Conservation (phyloP, 2,113 vertebrate genomes). For the Pygoscelis antarcticus region DNA sequence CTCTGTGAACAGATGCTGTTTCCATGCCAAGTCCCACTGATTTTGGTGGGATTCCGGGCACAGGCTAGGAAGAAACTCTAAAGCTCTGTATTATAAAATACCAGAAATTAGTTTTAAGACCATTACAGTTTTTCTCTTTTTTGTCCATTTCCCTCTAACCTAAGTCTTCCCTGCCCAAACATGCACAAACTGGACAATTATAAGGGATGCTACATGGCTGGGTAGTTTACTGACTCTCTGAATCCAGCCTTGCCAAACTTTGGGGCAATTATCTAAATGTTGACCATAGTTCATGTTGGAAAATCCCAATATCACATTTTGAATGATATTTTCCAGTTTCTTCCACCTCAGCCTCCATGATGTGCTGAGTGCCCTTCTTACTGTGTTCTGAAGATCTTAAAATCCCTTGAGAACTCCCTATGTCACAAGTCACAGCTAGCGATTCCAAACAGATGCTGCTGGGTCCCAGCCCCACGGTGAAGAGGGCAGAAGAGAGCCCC, state of each 20-base stretch:
- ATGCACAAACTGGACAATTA: not conserved
- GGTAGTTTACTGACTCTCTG: not conserved
- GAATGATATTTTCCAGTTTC: not conserved
- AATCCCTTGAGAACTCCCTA: not conserved
- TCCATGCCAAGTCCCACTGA: not conserved
- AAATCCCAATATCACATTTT: not conserved
- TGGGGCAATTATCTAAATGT: not conserved
- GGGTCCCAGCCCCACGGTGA: not conserved
- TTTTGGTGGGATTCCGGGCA: not conserved
- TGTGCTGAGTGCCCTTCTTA: not conserved
- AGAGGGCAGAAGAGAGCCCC: not conserved
- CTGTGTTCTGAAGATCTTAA: not conserved
- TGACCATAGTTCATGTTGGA: rapidly evolving
- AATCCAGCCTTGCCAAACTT: not conserved
- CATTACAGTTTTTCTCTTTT: not conserved
- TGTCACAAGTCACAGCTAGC: not conserved
- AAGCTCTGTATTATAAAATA: not conserved
- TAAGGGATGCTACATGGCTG: not conserved
- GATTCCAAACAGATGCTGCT: not conserved
- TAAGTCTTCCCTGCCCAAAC: not conserved
- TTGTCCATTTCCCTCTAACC: not conserved
- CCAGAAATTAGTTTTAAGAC: not conserved
- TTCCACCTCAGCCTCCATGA: not conserved
- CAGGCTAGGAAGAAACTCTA: not conserved
- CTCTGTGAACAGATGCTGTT: not conserved